A percentile compares a stretch with the other conserved stretches of the same genome.
phyloP scores from a whole-genome alignment of 2,888 invertebrate genomes.

The Octonoba sinensis region DNA sequence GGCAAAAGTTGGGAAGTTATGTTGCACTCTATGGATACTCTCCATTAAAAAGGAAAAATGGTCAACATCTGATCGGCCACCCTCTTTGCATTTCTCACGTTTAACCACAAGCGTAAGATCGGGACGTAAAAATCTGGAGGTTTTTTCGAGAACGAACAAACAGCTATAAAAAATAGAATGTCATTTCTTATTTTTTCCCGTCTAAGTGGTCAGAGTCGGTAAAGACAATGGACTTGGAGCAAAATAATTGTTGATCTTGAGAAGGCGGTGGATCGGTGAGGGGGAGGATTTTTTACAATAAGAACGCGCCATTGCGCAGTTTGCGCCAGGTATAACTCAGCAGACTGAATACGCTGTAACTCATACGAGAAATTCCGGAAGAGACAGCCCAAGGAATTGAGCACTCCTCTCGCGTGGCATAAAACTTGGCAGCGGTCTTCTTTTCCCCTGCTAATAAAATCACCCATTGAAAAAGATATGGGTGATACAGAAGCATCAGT shows the following conservation, averaged over 20 bases:
- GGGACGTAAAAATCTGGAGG: conserved; percentile 31
- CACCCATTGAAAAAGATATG: no score
- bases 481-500: no score
- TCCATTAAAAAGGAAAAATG: no score
- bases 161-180: conserved; percentile 55
- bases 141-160: conserved; percentile 36
- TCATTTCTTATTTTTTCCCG: conserved; percentile 42
- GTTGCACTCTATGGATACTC: no score
- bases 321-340: conserved; percentile 48
- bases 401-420: conserved; percentile 4
- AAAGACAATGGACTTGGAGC: conserved; percentile 40
- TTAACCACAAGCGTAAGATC: not conserved
- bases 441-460: not conserved
- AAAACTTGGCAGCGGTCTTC: conserved; percentile 21
- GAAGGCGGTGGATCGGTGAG: conserved; percentile 3
- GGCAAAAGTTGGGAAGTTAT: no score
- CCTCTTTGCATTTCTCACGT: no score
- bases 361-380: conserved; percentile 54
- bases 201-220: conserved; percentile 45
- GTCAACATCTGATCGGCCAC: no score
- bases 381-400: conserved; percentile 56
- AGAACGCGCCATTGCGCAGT: conserved; percentile 44
- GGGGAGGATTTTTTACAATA: conserved; percentile 31
- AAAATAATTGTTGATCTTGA: conserved; percentile 60
- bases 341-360: conserved; percentile 44